Evolutionary conservation across 2,888 invertebrate genomes (phyloP).

Genomic region (Heteromurus nitidus): DNA sequence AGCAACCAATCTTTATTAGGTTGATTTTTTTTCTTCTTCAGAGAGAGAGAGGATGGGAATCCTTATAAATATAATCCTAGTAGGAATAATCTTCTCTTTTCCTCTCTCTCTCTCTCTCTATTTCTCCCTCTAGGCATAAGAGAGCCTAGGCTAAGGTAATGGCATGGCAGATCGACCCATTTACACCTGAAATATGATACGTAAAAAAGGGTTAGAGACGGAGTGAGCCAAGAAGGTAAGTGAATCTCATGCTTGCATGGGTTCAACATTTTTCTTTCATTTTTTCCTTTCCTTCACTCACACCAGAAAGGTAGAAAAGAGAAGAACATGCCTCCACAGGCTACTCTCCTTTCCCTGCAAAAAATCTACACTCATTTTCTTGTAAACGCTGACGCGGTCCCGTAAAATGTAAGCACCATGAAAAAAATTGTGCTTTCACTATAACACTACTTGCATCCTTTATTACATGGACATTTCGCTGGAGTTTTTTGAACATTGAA

Average conservation of each 20-base stretch:
- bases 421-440: neutral
- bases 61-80: conserved; percentile 38
- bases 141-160: conserved; percentile 38
- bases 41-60: conserved; percentile 25
- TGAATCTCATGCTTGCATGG: conserved; percentile 59
- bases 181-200: conserved; percentile 69
- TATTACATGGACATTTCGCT: too few species aligned
- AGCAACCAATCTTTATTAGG: conserved; percentile 60
- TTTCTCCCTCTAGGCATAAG: conserved; percentile 21
- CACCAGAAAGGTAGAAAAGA: neutral
- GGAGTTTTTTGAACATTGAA: too few species aligned
- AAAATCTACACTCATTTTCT: too few species aligned
- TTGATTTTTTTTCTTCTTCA: conserved; percentile 10
- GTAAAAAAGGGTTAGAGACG: conserved; percentile 53
- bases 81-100: conserved; percentile 35
- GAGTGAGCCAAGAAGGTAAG: conserved; percentile 60
- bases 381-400: too few species aligned
- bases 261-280: conserved; percentile 28
- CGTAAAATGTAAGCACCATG: conserved; percentile 16
- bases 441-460: neutral
- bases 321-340: neutral
- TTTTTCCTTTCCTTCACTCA: neutral
- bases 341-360: too few species aligned
- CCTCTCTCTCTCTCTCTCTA: conserved; percentile 2
- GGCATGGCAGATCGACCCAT: conserved; percentile 68